Evolutionary conservation across 2,888 invertebrate species (phyloP), one percentile per base, ranked within the genome.

Genomic region (Sarcophaga variegata): DNA sequence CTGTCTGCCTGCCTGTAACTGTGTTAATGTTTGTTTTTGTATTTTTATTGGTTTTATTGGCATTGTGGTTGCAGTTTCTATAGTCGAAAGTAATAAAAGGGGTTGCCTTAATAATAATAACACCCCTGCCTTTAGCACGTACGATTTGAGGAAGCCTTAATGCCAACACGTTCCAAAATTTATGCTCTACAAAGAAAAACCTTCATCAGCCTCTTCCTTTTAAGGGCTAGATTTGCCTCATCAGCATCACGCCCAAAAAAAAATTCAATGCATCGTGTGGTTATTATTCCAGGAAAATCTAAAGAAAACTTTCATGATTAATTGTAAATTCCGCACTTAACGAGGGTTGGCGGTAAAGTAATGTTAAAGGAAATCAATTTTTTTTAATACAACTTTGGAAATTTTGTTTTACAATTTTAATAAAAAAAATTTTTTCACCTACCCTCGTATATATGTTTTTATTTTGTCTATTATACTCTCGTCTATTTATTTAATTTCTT

Each of bases 71-170:
- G 6, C 25, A 37, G 60, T 60, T 60, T 6, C 17, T 45, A 20
- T 17, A 49, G 22, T 60, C 27, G n/a, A 63, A 4, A 45, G 8
- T 6, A 20, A 75, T 27, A 69, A 64, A 74, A 69, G 78, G 81
- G 78, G 67, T 78, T 49, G 5, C 45, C 14, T 81, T 45, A 22
- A 62, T 72, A 62, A 75, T 83, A 81, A 81, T 81, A 85, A 82
- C 63, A 59, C 27, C 5, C 25, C 45, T 49, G 72, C 71, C 75
- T 86, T 77, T 81, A 66, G 83, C 87, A 89, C 82, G 82, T 89
- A 88, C 75, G 17, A 54, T 54, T 14, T 54, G 4, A 62, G 27
- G 8, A 59, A 6, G 17, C 22, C 22, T 67, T 47, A 72, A 83
- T 37, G 20, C 20, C 67, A 49, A 37, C 72, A 63, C 79, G 82